Evolutionary conservation across 2,888 invertebrate genomes (phyloP), one percentile per base, ranked within the genome.

Genomic region (Tigriopus californicus): DNA sequence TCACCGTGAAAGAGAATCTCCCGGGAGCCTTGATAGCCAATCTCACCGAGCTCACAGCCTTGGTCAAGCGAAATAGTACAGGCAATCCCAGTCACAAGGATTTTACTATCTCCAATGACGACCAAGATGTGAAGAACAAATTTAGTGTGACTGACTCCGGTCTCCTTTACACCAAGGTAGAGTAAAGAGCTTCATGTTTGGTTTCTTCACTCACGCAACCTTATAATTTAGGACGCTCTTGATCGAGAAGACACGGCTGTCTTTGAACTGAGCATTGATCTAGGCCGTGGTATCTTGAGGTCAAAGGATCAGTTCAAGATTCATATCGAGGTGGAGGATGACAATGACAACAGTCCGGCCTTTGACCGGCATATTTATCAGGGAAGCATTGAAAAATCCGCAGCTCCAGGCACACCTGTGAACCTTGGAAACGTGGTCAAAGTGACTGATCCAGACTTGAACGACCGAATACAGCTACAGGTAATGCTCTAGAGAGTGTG

Each of bases 341-440:
- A 66, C 6, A 67, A 67, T 60, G 67, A 67, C 47, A 67, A 67
- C 60, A 65, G 63, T 47, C 67, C 67, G 12, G 60, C 64, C 2
- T 67, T 67, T 61, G 65, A 64, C 44, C 62, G 66, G n/a, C 54
- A 53, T 33, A 33, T 53, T 22, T 67, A 66, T 47, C 52, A 62
- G 24, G 67, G 67, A 40, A 61, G 61, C 40, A 66, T 67, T 46
- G 62, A 62, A 20, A 66, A 67, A 60, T 67, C 67, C 54, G 64
- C 66, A 1, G 60, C 63, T 6, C 64, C 66, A 8, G 67, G 66
- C 41, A 65, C 67, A 10, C 56, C 62, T 11, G 66, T 67, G 12
- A 62, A 54, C 24, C 63, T 67, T 42, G 64, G 63, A 62, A 63
- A 53, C 24, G 13, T n/a, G 25, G 33, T 53, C 33, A 33, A n/a